Evolutionary conservation across 1,140 invertebrate genomes (phyloP), one percentile per base, ranked within the genome.

Genomic region (Helicoverpa armigera): DNA sequence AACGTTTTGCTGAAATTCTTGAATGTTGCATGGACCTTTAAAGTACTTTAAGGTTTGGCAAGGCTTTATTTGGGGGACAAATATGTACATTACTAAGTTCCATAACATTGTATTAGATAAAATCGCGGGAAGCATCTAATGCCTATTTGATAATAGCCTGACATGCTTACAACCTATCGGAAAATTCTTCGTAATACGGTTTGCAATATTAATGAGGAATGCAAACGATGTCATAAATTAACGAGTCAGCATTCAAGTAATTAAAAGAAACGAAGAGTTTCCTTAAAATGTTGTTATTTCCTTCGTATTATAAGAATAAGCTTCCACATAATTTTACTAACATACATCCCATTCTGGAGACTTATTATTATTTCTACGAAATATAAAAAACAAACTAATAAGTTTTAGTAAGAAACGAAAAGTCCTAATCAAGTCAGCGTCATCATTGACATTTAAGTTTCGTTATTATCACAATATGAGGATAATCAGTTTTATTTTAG

Each of bases 131-230:
- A 43, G 7, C 9, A 43, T 9, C 35, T 43, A 43, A 7, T 5
- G 12, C 13, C 10, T 16, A 29, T 60, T 60, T 23, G 11, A 12
- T 60, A 29, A 2, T 12, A 60, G 50, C 35, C 50, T 50, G 7
- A 16, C n/a, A 12, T 16, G 18, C 48, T 1, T 18, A 43, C n/a
- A 67, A 48, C 3, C 13, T 35, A 67, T 50, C 43, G 63, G 63
- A 67, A 67, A 67, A 67, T 67, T 67, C 16, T 67, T 43, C 16
- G 16, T 18, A 3, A 9, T 4, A 48, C 48, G 7, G 50, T 67
- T 67, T 50, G 63, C 63, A 67, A 23, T 35, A 48, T 50, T 67
- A 67, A 67, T 67, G 63, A 50, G 63, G 48, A 67, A 70, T 70
- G 50, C 67, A 70, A 70, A 70, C 67, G 10, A 53, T 70, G 13